Evolutionary conservation across 2,888 invertebrate species (phyloP).

Genomic region (Antitype chi): DNA sequence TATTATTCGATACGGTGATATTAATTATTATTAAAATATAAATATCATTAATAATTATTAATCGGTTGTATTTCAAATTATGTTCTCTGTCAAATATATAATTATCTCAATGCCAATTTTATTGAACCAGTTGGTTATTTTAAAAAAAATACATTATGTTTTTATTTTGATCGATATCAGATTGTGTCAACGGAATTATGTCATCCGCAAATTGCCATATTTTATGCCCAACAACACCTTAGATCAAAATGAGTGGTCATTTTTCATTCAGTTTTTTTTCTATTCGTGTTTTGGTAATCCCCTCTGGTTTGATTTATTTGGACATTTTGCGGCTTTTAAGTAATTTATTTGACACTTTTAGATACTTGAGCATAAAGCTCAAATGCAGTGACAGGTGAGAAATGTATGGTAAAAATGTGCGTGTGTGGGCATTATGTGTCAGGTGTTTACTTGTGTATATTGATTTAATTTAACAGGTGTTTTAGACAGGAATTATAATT

Average conservation of each 20-base stretch:
- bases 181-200: not conserved
- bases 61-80: conserved; percentile 54
- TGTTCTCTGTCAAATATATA: conserved; percentile 8
- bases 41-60: conserved; percentile 51
- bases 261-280: conserved; percentile 4
- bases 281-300: conserved; percentile 10
- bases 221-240: conserved; percentile 1
- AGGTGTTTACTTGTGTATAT: not conserved
- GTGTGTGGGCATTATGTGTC: not conserved
- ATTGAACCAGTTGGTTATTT: not conserved
- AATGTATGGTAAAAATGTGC: conserved; percentile 14
- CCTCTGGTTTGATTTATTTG: conserved; percentile 36
- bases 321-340: conserved; percentile 25
- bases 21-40: conserved; percentile 52
- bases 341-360: conserved; percentile 47
- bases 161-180: not conserved
- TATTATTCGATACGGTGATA: conserved; percentile 62
- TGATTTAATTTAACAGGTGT: not conserved
- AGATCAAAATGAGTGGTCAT: conserved; percentile 19
- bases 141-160: not conserved
- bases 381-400: conserved; percentile 29
- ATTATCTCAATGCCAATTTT: not conserved
- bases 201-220: not conserved
- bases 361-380: conserved; percentile 22
- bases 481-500: conserved; percentile 43